Evolutionary conservation across 1,140 invertebrate species (phyloP).

Genomic region (Adoxophyes honmai): DNA sequence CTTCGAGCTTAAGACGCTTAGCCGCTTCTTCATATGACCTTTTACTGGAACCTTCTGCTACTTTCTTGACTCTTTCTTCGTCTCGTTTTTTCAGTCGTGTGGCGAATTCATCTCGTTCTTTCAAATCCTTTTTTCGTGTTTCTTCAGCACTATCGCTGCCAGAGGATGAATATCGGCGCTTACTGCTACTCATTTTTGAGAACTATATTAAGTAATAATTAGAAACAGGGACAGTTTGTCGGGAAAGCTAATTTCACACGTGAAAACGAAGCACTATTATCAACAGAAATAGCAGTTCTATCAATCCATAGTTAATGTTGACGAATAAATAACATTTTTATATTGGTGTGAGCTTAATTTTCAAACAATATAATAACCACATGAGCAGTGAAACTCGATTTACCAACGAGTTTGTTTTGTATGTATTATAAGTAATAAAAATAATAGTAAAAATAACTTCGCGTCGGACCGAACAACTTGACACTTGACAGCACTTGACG

Average conservation of each 20-base stretch:
- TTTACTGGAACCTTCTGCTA: conserved; percentile 85
- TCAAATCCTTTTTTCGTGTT: conserved; percentile 86
- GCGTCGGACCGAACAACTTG: no score
- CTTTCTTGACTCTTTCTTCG: conserved; percentile 91
- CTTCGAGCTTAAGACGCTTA: conserved; percentile 92
- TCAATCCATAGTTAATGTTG: no score
- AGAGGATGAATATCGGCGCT: conserved; percentile 75
- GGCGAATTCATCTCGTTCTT: conserved; percentile 96
- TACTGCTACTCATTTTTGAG: conserved; percentile 48
- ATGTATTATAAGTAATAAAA: no score
- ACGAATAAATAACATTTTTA: no score
- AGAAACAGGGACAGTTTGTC: no score
- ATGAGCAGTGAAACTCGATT: no score
- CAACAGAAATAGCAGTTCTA: no score
- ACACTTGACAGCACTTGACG: no score
- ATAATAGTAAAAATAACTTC: no score
- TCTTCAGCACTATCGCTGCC: conserved; percentile 82
- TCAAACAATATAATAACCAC: neutral
- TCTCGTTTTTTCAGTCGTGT: conserved; percentile 92
- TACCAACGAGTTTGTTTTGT: no score
- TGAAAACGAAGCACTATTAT: no score
- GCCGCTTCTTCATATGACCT: conserved; percentile 94
- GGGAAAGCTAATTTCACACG: no score
- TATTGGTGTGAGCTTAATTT: neutral
- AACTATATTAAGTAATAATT: neutral